Percentiles rank a stretch among this genome's conserved stretches.
Conservation (phyloP, 2,888 invertebrate genomes). For the Trisateles emortualis region DNA sequence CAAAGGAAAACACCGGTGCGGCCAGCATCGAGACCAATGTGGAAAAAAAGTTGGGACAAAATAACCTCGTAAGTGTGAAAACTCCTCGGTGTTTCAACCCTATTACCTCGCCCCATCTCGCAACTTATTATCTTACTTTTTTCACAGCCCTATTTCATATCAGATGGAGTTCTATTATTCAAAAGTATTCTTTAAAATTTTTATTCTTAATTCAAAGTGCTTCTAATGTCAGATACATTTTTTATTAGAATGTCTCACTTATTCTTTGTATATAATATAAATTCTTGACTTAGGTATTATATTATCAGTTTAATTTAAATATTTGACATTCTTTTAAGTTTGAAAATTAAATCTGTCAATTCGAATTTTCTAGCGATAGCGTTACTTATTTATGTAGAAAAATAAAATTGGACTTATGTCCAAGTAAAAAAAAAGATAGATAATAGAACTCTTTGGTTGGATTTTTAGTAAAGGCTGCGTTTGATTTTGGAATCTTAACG, state of each 20-base stretch:
- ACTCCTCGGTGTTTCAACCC: conserved; percentile 35
- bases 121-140: conserved; percentile 24
- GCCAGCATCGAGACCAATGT: conserved; percentile 57
- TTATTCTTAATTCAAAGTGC: not conserved
- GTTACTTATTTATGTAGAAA: too few relatives aligned
- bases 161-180: conserved; percentile 36
- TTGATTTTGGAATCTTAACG: too few relatives aligned
- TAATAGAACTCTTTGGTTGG: too few relatives aligned
- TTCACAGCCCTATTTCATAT: conserved; percentile 3
- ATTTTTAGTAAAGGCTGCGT: too few relatives aligned
- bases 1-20: conserved; percentile 52
- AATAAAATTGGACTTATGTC: too few relatives aligned
- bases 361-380: too few relatives aligned
- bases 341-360: too few relatives aligned
- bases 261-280: too few relatives aligned
- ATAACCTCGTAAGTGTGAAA: conserved; percentile 46
- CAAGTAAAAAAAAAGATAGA: too few relatives aligned
- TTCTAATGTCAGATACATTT: conserved; percentile 32
- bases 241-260: conserved; percentile 20
- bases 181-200: conserved; percentile 16
- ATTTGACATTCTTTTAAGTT: too few relatives aligned
- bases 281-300: too few relatives aligned
- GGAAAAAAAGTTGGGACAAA: conserved; percentile 46
- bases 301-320: too few relatives aligned
- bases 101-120: conserved; percentile 14